Evolutionary conservation across 2,888 invertebrate genomes (phyloP), one percentile per base, ranked within the genome.

Genomic region (Pristionchus arcanus): DNA sequence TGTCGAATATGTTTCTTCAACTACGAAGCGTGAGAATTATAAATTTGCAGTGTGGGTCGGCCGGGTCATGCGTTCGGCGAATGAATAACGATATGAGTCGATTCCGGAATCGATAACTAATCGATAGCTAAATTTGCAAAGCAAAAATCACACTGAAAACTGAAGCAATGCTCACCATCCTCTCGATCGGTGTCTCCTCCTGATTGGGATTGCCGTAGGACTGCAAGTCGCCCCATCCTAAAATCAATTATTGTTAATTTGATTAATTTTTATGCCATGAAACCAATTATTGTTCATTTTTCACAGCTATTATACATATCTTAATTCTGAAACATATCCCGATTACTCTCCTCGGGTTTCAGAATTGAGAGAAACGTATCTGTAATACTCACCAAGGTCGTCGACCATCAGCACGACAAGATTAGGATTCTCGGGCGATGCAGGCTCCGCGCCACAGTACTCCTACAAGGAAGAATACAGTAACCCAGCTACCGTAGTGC

Each of bases 161-260:
- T n/a, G n/a, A 7, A 7, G 13, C 42, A 13, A 49, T 37, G 1
- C 81, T 85, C 34, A 59, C 59, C 84, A 85, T 55, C 28, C 49
- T 59, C 49, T 85, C 96, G 34, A 96, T 95, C 91, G 95, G 95
- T 21, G 92, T 96, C 53, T 96, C 96, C 71, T 94, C 94, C 68
- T 96, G 95, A 0, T 96, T 95, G 53, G 94, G 95, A 90, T 95
- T 94, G 49, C 95, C 95, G 91, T 95, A 95, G 28, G 94, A 90
- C 28, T 92, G 92, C 53, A 95, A 92, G 90, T 95, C 95, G 74
- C 95, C 95, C 90, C 93, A 95, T 42, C 94, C 94, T 93, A 71
- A 63, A 92, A 66, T 59, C 31, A 0, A 81, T 49, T 25, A 77
- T 25, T 21, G 25, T 77, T 77, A 37, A 5, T 37, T 25, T 37